Evolutionary conservation across 2,797 vertebrate species (phyloP), one percentile per base, ranked within the genome.

Genomic region (Semotilus atromaculatus): DNA sequence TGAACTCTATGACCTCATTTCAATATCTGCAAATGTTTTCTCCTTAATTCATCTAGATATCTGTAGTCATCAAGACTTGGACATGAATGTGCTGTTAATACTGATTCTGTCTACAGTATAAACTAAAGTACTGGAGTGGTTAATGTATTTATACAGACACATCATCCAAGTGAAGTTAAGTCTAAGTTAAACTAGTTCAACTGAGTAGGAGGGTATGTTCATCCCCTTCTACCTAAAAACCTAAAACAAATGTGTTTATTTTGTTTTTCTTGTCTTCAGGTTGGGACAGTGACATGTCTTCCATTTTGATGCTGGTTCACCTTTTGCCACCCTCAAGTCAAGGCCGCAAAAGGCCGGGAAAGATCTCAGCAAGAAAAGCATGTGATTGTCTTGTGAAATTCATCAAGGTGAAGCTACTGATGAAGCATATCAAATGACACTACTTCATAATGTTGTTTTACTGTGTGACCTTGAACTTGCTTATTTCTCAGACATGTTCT

Each of bases 311-410:
- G 67, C 88, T 91, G 40, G n/a, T 89, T 43, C 85, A 87, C 66
- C 87, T 88, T 83, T 88, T 91, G 83, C 79, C 87, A 29, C 84
- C 86, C 23, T 84, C 86, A 78, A 85, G 84, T 11, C 88, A 89
- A 48, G 80, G 88, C 60, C 19, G 60, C 7, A 90, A 88, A 26
- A 91, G 67, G 81, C 38, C 38, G 7, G 38, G 38, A 38, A 38
- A 38, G 7, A 38, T 90, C 70, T 90, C 83, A 3, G 83, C 83
- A 10, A 67, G 85, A n/a, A 77, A 88, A 71, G 83, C 85, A 21
- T 80, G 76, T 62, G 85, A 80, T 34, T 36, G 36, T 10, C 38
- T 40, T 40, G 38, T 10, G 7, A 40, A 40, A 40, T 40, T 40
- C 38, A 40, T 78, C 36, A 78, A 45, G 58, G 55, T 64, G 19